These are phyloP conservation scores for Gymnothorax javanicus DNA, from an alignment of 2,797 vertebrate genomes.

Conservation along the genomic window DNA sequence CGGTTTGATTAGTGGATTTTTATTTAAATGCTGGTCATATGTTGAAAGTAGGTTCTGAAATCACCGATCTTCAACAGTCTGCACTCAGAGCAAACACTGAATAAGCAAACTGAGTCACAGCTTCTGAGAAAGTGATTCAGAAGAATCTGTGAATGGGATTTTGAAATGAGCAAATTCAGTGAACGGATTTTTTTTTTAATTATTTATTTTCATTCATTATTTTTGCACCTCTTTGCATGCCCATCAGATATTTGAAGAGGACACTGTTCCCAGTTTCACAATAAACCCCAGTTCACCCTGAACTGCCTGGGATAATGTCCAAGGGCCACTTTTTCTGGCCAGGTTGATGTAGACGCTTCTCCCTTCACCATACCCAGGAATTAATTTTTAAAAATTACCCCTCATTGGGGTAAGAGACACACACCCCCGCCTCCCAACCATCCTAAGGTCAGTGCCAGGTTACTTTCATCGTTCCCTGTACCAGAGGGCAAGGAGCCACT, in stretches of 20 bases:
- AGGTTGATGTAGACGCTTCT: slow-evolving; percentile 29
- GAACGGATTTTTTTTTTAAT: not conserved
- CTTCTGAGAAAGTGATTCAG: not conserved
- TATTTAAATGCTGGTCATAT: not conserved
- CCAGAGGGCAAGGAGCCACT: not conserved
- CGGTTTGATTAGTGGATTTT: not conserved
- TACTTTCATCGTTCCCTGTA: not conserved
- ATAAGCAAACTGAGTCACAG: not conserved
- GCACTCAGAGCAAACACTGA: not conserved
- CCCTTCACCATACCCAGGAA: slow-evolving; percentile 38
- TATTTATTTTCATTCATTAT: slow-evolving; percentile 46
- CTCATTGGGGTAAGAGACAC: not conserved
- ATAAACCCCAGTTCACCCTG: slow-evolving; percentile 11
- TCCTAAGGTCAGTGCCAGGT: slow-evolving; percentile 6
- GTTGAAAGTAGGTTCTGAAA: not conserved
- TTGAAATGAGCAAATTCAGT: not conserved
- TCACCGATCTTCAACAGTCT: not conserved
- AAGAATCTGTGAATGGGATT: slow-evolving; percentile 37
- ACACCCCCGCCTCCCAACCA: not conserved
- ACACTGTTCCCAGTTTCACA: slow-evolving; percentile 55
- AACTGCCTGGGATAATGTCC: not conserved
- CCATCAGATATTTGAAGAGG: slow-evolving; percentile 54
- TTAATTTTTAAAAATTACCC: slow-evolving; percentile 31
- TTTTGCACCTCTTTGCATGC: slow-evolving; percentile 75
- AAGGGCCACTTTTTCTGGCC: slow-evolving; percentile 36